Percentiles rank a stretch among this genome's conserved stretches.
These are phyloP conservation scores for Strix occidentalis DNA, from an alignment of 2,797 vertebrate genomes.

Conservation along the genomic window DNA sequence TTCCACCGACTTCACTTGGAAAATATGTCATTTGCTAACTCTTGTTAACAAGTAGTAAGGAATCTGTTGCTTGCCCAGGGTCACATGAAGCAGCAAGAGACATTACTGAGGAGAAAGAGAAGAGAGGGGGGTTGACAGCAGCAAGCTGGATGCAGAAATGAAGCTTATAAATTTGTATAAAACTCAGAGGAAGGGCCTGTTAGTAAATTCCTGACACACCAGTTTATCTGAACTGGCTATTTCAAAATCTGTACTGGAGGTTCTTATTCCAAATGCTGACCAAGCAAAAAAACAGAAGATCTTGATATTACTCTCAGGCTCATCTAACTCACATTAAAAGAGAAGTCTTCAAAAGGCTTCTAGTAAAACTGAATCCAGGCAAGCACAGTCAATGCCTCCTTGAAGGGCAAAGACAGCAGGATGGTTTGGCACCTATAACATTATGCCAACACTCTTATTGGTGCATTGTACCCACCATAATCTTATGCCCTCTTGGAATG, in stretches of 20 bases:
- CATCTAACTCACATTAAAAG: neutral
- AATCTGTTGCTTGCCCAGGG: conserved; percentile 39
- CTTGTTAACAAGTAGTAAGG: conserved; percentile 53
- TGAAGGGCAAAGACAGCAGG: neutral
- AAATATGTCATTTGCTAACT: conserved; percentile 63
- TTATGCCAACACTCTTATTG: neutral
- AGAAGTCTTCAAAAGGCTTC: neutral
- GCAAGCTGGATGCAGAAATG: conserved; percentile 1
- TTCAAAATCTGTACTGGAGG: neutral
- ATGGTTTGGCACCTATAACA: neutral
- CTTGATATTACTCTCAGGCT: neutral
- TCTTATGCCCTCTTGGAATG: neutral
- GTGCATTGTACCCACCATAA: neutral
- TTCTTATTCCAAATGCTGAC: neutral
- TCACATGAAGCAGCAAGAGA: neutral
- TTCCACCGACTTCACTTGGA: conserved; percentile 61
- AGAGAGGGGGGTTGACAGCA: neutral
- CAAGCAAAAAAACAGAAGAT: neutral
- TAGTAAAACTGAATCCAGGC: neutral
- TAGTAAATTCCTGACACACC: neutral
- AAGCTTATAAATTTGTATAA: neutral
- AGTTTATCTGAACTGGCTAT: neutral
- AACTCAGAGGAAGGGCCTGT: neutral
- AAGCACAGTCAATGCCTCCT: neutral
- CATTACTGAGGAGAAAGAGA: neutral